A percentile compares a stretch with the other conserved stretches of the same genome.
Evolutionary conservation across 2,113 vertebrate genomes (phyloP).

Genomic region (Corythaixoides concolor): DNA sequence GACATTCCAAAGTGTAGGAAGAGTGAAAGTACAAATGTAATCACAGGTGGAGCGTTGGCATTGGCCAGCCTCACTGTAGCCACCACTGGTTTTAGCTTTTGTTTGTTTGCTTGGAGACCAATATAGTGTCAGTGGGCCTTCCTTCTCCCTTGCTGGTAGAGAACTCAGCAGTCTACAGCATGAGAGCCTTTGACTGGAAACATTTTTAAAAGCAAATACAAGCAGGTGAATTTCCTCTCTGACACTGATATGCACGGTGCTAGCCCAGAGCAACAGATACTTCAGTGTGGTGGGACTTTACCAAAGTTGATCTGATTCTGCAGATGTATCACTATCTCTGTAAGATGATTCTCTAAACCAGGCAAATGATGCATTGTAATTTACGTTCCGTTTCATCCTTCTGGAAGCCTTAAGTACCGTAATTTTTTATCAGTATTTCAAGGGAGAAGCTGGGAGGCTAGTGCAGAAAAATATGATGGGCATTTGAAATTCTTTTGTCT

Average conservation of each 20-base stretch:
- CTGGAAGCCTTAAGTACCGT: not conserved
- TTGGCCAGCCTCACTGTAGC: not conserved
- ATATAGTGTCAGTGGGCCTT: not conserved
- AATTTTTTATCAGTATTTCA: not conserved
- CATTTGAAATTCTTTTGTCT: not conserved
- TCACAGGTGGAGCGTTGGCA: not conserved
- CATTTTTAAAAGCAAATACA: not conserved
- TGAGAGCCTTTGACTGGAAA: not conserved
- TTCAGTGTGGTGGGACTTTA: fast-evolving
- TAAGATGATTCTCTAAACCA: not conserved
- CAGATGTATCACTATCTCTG: not conserved
- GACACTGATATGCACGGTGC: not conserved
- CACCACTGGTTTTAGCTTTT: not conserved
- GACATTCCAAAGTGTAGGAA: not conserved
- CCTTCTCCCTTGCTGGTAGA: not conserved
- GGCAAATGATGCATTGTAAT: not conserved
- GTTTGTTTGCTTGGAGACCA: not conserved
- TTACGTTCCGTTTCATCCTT: conserved; percentile 9
- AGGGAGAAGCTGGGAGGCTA: not conserved
- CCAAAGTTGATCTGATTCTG: not conserved
- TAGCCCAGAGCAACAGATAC: not conserved
- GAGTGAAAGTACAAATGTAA: not conserved
- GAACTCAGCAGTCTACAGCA: not conserved
- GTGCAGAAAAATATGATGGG: not conserved
- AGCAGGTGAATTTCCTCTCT: not conserved